Base-by-base conservation (phyloP, 2,113 vertebrate genomes). In the Ancistrus triradiatus region DNA sequence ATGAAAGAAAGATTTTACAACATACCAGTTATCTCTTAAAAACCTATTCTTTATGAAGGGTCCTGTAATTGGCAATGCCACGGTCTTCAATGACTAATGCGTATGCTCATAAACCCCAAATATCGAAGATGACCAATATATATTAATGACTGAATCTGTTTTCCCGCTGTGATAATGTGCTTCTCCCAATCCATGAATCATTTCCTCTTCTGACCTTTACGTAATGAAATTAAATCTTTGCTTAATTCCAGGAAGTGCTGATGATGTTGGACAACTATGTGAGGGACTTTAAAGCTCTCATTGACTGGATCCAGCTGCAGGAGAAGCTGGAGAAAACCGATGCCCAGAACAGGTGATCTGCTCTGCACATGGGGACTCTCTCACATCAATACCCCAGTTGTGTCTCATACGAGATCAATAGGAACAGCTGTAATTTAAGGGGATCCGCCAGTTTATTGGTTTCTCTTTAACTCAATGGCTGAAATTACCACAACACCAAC, bases 191-290 rank as follows among this genome's bases (percentile, higher is more conserved):
- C 35, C 7, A 38, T 4, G 3, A 38, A 7, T 11, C 35, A 38
- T 13, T 3, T 31, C 2, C 2, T 31, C 25, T 31, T 40, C 35
- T 19, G n/a, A 42, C 18, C 6, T 51, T 27, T 40, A 14, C 33
- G 14, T 42, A n/a, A 33, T 33, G n/a, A 55, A 44, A 40, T 31
- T 10, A 7, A 28, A 35, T 28, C 11, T 53, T 14, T 57, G 27
- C 28, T 58, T 25, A 70, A 6, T 74, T 66, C 17, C 48, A 99
- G 96, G 96, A 99, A 79, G 96, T 98, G 60, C 73, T 99, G 72
- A 99, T 99, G 96, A 98, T 99, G 93, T 80, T 99, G 74, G 93
- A 97, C 86, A 98, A 99, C 82, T 99, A 99, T 2, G 95, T 98
- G 4, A 87, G 95, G 55, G 96, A 99, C 77, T 99, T 99, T 82